Evolutionary conservation across 2,113 vertebrate species (phyloP).

Genomic region (Aegotheles bennettii): DNA sequence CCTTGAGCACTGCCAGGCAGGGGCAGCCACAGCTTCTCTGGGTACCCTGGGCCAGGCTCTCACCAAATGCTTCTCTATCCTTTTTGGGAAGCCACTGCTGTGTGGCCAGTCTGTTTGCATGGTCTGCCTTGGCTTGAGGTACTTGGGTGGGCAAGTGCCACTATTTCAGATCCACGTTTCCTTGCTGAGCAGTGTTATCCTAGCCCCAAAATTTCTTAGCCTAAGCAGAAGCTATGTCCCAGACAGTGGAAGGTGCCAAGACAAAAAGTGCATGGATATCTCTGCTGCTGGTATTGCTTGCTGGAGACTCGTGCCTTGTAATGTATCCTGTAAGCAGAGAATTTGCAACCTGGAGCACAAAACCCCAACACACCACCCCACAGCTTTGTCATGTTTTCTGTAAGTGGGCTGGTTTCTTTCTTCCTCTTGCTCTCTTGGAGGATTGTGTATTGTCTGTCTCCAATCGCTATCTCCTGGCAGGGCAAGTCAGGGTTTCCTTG

Average conservation of each 20-base stretch:
- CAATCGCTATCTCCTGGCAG: not conserved
- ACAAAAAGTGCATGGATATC: not conserved
- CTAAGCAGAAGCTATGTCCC: not conserved
- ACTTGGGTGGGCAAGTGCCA: rapidly evolving
- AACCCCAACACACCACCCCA: not conserved
- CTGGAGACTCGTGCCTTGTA: not conserved
- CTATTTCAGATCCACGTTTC: rapidly evolving
- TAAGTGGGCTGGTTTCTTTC: not conserved
- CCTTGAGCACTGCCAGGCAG: too few relatives aligned
- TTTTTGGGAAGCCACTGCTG: not conserved
- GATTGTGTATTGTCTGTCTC: not conserved
- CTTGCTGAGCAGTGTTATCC: not conserved
- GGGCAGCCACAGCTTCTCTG: too few relatives aligned
- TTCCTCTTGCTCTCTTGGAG: not conserved
- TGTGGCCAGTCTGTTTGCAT: not conserved
- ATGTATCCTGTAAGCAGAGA: not conserved
- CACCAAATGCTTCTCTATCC: not conserved
- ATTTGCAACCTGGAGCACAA: not conserved
- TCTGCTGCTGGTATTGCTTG: not conserved
- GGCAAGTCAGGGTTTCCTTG: not conserved
- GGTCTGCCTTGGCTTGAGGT: not conserved
- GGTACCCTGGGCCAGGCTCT: too few relatives aligned
- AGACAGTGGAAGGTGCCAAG: not conserved
- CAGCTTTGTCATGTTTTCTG: not conserved
- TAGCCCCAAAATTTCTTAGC: rapidly evolving